Conservation (phyloP, 2,113 vertebrate species). For the Pelodiscus sinensis region DNA sequence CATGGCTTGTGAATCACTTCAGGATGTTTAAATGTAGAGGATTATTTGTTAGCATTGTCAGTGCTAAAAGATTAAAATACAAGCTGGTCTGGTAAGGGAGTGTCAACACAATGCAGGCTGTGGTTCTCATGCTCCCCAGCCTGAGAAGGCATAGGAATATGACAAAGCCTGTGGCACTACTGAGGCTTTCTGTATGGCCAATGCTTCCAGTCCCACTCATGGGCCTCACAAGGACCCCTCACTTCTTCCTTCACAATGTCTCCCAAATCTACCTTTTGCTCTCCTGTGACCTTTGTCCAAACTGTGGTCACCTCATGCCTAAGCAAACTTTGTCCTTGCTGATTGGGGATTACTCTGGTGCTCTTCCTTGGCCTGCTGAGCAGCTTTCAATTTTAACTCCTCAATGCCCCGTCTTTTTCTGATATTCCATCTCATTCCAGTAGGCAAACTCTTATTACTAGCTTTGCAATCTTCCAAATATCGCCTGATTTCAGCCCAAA, state of each 20-base stretch:
- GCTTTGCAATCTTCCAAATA: conserved; percentile 47
- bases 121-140: rapidly evolving
- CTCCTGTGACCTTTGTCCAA: not conserved
- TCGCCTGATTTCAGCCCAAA: conserved; percentile 51
- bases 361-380: not conserved
- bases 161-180: not conserved
- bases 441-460: conserved; percentile 23
- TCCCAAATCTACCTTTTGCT: not conserved
- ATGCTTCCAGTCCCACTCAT: not conserved
- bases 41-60: not conserved
- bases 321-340: not conserved
- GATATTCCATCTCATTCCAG: not conserved
- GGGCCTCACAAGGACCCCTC: not conserved
- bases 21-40: not conserved
- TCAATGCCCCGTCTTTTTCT: not conserved
- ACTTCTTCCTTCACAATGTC: not conserved
- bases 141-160: not conserved
- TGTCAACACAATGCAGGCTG: not conserved
- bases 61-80: not conserved
- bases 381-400: not conserved
- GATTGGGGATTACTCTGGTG: not conserved
- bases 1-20: not conserved
- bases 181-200: not conserved
- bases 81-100: not conserved
- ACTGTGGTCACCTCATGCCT: rapidly evolving